Evolutionary conservation across 2,888 invertebrate genomes (phyloP).

Genomic region (Mythimna loreyi): DNA sequence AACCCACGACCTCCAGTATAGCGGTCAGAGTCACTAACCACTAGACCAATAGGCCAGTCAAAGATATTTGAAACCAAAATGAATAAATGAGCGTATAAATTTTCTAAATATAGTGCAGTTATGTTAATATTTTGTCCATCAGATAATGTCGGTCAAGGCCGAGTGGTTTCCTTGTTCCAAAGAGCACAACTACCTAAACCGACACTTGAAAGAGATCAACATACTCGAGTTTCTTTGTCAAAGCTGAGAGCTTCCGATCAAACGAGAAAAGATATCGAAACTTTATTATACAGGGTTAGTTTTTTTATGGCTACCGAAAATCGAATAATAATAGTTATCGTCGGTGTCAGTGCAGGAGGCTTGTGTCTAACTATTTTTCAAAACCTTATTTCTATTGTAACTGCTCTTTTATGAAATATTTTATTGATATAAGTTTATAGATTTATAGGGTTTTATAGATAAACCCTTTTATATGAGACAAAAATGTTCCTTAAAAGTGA

Average conservation of each 20-base stretch:
- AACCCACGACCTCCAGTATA: too few species aligned
- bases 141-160: slow-evolving; percentile 26
- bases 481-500: too few species aligned
- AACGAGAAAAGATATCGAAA: slow-evolving; percentile 13
- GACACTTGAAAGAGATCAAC: slow-evolving; percentile 34
- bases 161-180: slow-evolving; percentile 4
- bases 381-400: too few species aligned
- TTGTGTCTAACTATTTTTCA: too few species aligned
- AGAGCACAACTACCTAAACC: slow-evolving; percentile 18
- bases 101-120: neutral
- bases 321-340: too few species aligned
- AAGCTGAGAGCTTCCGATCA: slow-evolving; percentile 19
- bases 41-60: too few species aligned
- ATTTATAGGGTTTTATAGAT: too few species aligned
- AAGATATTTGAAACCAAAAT: neutral
- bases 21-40: too few species aligned
- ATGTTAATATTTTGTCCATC: neutral
- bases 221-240: slow-evolving; percentile 25
- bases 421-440: too few species aligned
- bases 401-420: too few species aligned
- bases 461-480: too few species aligned
- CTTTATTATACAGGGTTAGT: neutral
- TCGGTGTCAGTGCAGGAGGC: too few species aligned
- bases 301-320: slow-evolving; percentile 7
- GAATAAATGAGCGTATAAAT: neutral